phyloP scores from a whole-genome alignment of 2,797 vertebrate genomes.

The Acipenser ruthenus region DNA sequence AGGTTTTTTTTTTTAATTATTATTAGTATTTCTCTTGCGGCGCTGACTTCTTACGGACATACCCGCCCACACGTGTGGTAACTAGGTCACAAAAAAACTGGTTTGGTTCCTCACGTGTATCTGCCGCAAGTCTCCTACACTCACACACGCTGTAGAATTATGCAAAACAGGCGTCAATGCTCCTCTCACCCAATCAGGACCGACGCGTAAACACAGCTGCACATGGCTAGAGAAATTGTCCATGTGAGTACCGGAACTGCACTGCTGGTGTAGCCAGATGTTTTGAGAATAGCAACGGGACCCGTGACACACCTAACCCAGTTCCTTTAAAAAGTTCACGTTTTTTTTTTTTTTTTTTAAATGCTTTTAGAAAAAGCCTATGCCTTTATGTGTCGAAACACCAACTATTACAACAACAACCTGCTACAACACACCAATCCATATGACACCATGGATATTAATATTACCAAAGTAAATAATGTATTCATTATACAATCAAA shows the following conservation, averaged over 20 bases:
- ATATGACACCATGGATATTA: no score
- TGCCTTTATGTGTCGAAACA: no score
- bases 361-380: no score
- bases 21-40: no score
- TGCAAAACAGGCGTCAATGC: slow-evolving; percentile 65
- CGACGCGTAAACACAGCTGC: slow-evolving; percentile 72
- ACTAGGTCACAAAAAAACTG: slow-evolving; percentile 67
- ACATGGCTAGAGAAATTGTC: slow-evolving; percentile 69
- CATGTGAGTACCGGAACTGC: slow-evolving; percentile 69
- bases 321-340: no score
- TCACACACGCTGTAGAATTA: slow-evolving; percentile 45
- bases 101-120: slow-evolving; percentile 65
- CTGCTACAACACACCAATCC: no score
- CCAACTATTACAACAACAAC: no score
- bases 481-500: no score
- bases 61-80: slow-evolving; percentile 53
- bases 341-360: neutral
- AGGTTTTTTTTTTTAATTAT: no score
- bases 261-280: slow-evolving; percentile 28
- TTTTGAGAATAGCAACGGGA: slow-evolving; percentile 21
- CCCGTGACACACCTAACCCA: slow-evolving; percentile 24
- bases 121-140: slow-evolving; percentile 41
- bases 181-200: slow-evolving; percentile 60
- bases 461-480: no score
- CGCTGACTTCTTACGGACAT: no score